A percentile compares a stretch with the other conserved stretches of the same genome.
Evolutionary conservation across 2,113 vertebrate species (phyloP).

Genomic region (Corydoras maculifer): DNA sequence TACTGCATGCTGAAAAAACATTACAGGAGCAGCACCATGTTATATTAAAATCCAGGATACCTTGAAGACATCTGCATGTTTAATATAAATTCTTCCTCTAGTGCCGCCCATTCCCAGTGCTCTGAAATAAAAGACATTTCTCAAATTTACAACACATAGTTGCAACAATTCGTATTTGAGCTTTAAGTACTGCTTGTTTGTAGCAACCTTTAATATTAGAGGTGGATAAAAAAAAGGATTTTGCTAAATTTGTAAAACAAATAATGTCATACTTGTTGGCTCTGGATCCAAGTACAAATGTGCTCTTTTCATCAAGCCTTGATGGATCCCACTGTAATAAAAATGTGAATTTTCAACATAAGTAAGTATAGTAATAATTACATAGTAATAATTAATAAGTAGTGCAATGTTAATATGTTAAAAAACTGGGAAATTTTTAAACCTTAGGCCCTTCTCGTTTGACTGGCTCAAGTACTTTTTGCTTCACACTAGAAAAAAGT

Average conservation of each 20-base stretch:
- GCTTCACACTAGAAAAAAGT: slow-evolving; percentile 69
- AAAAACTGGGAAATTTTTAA: no score
- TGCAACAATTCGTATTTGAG: no score
- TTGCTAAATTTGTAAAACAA: background rate
- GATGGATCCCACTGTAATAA: slow-evolving; percentile 83
- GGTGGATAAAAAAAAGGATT: no score
- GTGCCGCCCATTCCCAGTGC: slow-evolving; percentile 97
- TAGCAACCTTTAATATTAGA: no score
- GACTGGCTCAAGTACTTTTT: slow-evolving; percentile 77
- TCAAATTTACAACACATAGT: background rate
- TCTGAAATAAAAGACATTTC: slow-evolving; percentile 56
- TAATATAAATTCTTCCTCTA: slow-evolving; percentile 95
- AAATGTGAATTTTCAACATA: background rate
- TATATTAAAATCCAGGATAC: slow-evolving; percentile 55
- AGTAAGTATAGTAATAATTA: no score
- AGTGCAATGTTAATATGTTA: no score
- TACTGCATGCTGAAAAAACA: no score
- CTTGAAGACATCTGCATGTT: slow-evolving; percentile 95
- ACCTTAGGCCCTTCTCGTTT: slow-evolving; percentile 92
- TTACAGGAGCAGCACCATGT: no score
- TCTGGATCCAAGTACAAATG: slow-evolving; percentile 92
- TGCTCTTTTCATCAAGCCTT: slow-evolving; percentile 80
- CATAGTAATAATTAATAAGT: no score
- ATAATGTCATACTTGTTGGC: slow-evolving; percentile 87
- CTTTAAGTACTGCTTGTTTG: no score